phyloP scores from a whole-genome alignment of 2,113 vertebrate genomes.

The Neoarius graeffei region DNA sequence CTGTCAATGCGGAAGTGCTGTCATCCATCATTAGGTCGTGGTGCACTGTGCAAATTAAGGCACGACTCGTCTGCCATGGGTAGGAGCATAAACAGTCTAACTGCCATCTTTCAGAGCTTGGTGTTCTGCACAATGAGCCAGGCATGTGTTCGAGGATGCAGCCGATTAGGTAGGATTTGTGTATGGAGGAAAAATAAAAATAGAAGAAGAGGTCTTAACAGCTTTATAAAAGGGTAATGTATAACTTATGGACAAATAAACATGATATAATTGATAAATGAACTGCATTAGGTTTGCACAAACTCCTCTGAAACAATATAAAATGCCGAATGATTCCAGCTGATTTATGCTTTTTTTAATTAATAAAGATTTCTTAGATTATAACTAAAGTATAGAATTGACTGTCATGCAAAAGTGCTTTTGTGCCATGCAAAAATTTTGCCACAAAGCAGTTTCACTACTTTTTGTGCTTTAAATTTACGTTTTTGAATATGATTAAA shows the following conservation, averaged over 20 bases:
- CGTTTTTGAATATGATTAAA: too few relatives aligned
- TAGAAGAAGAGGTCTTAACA: neutral
- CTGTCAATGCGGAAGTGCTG: neutral
- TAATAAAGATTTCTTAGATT: neutral
- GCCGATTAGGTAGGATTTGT: conserved; percentile 10
- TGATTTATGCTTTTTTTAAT: neutral
- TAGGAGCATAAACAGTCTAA: conserved; percentile 9
- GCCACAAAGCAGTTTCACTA: neutral
- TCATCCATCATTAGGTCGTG: conserved; percentile 22
- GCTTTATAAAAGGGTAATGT: neutral
- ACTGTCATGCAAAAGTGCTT: neutral
- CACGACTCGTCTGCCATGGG: neutral
- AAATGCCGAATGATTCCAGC: neutral
- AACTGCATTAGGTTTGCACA: neutral
- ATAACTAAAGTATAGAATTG: neutral
- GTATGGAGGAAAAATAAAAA: neutral
- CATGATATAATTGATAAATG: neutral
- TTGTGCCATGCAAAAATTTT: neutral
- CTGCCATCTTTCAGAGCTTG: conserved; percentile 5
- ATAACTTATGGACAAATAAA: neutral
- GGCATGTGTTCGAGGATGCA: neutral
- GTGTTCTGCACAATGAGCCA: neutral
- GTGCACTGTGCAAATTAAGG: conserved; percentile 17
- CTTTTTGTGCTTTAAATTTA: neutral
- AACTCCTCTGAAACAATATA: neutral